Evolutionary conservation across 2,113 vertebrate species (phyloP).

Genomic region (Myotis davidii): DNA sequence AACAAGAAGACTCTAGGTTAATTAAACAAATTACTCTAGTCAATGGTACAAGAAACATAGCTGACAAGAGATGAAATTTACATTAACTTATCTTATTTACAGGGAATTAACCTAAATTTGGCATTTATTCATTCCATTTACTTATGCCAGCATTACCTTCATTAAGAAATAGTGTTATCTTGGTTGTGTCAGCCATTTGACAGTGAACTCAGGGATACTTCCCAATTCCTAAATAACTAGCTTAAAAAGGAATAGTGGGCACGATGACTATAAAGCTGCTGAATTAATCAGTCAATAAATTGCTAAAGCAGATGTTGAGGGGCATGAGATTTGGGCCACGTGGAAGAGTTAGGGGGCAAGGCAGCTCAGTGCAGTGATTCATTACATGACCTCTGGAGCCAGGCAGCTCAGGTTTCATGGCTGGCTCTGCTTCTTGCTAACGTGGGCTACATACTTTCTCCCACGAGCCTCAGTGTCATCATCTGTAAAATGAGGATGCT

Average conservation of each 20-base stretch:
- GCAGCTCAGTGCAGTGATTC: background rate
- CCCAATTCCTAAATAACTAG: background rate
- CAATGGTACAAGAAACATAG: background rate
- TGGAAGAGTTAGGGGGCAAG: background rate
- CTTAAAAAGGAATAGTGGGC: background rate
- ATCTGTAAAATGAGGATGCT: background rate
- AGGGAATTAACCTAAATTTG: slow-evolving; percentile 14
- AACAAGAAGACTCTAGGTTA: slow-evolving; percentile 56
- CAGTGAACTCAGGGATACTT: slow-evolving; percentile 14
- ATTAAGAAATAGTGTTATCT: slow-evolving; percentile 37
- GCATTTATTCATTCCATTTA: background rate
- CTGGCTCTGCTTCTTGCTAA: background rate
- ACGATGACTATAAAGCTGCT: background rate
- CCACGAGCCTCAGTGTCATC: background rate
- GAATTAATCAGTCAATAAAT: background rate
- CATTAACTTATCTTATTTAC: slow-evolving; percentile 43
- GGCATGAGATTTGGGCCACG: background rate
- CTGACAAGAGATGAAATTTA: slow-evolving; percentile 22
- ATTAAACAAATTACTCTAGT: slow-evolving; percentile 61
- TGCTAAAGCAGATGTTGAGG: background rate
- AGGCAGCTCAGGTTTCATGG: background rate
- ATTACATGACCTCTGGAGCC: background rate
- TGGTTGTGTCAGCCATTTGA: slow-evolving; percentile 1
- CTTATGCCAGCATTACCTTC: background rate
- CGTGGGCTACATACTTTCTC: background rate